A percentile compares a stretch with the other conserved stretches of the same genome.
Conservation (phyloP, 1,140 invertebrate genomes). For the Galendromus occidentalis region DNA sequence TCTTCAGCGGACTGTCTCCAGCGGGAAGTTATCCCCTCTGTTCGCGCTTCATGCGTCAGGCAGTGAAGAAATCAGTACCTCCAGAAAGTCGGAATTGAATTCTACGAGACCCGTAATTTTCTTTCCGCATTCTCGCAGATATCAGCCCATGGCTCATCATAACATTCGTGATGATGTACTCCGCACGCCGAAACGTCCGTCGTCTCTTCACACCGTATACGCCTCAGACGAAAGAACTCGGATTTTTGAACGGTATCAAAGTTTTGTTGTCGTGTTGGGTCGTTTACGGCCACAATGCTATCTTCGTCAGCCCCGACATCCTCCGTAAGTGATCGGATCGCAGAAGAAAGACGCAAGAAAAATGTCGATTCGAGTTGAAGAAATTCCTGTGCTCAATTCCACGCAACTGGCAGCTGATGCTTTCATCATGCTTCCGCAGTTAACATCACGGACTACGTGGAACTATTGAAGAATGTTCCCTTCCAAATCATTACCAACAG, state of each 20-base stretch:
- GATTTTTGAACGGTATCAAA: background rate
- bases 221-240: background rate
- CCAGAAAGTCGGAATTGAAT: too few species aligned
- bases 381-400: too few species aligned
- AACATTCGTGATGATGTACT: background rate
- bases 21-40: too few species aligned
- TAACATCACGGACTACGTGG: background rate
- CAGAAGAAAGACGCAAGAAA: background rate
- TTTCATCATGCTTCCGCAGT: background rate
- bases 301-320: constrained; percentile 4
- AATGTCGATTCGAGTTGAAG: background rate
- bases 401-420: too few species aligned
- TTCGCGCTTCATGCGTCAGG: too few species aligned
- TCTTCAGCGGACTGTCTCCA: too few species aligned
- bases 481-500: background rate
- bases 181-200: background rate
- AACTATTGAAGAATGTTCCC: background rate
- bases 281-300: background rate
- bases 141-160: background rate
- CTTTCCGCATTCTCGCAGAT: background rate
- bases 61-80: too few species aligned
- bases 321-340: background rate
- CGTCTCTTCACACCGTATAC: background rate
- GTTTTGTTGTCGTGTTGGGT: background rate
- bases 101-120: too few species aligned